These are phyloP conservation scores for Pantala flavescens DNA, from an alignment of 1,140 invertebrate genomes.

Conservation along the genomic window DNA sequence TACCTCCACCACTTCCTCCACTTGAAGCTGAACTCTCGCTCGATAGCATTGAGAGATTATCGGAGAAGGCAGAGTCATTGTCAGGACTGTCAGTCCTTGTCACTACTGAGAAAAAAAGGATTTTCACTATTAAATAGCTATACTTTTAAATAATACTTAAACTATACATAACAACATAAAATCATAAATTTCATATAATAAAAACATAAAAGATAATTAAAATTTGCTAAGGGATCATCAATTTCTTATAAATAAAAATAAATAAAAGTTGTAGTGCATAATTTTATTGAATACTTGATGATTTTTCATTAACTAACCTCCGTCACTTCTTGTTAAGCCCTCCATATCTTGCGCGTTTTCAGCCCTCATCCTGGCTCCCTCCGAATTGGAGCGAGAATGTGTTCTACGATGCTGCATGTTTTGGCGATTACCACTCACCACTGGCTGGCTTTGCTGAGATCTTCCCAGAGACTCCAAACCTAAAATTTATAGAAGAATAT, in stretches of 20 bases:
- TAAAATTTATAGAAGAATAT: neutral
- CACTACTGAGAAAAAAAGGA: slow-evolving; percentile 30
- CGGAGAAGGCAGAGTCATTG: slow-evolving; percentile 95
- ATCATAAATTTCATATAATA: neutral
- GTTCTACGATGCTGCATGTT: slow-evolving; percentile 30
- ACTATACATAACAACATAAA: neutral
- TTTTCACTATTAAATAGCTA: slow-evolving; percentile 3
- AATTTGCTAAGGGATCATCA: too few relatives aligned
- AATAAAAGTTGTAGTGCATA: too few relatives aligned
- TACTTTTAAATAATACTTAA: slow-evolving; percentile 14
- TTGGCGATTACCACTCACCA: slow-evolving; percentile 28
- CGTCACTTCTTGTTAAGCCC: slow-evolving; percentile 29
- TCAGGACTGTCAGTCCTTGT: slow-evolving; percentile 82
- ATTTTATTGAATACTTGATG: too few relatives aligned
- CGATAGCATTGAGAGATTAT: slow-evolving; percentile 84
- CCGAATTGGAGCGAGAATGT: slow-evolving; percentile 42
- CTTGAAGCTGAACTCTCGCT: slow-evolving; percentile 82
- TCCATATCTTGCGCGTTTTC: slow-evolving; percentile 28
- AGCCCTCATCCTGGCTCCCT: slow-evolving; percentile 34
- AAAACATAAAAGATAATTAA: neutral
- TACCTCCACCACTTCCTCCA: slow-evolving; percentile 54
- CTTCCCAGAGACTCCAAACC: slow-evolving; percentile 2
- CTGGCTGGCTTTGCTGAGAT: neutral
- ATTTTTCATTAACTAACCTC: slow-evolving; percentile 10
- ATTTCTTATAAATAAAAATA: too few relatives aligned